Conservation (phyloP, 2,113 vertebrate species). For the Etia nguti region DNA sequence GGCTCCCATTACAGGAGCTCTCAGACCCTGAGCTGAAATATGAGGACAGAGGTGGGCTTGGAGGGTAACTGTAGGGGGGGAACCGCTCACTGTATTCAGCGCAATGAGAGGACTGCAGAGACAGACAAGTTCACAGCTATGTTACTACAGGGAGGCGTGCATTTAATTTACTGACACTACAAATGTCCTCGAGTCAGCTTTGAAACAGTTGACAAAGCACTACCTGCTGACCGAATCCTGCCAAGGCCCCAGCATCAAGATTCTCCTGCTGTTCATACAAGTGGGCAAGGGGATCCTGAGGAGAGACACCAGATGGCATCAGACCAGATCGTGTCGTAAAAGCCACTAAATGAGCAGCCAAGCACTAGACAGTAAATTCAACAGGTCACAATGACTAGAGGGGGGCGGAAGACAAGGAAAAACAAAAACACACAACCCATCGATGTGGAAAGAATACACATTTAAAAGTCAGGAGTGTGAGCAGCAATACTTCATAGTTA, state of each 20-base stretch:
- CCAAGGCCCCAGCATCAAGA: conserved; percentile 50
- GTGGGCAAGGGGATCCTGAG: conserved; percentile 75
- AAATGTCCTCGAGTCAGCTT: neutral
- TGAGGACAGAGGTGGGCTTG: conserved; percentile 77
- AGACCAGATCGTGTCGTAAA: neutral
- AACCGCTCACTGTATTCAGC: conserved; percentile 68
- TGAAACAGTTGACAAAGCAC: neutral
- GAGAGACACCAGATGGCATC: conserved; percentile 4
- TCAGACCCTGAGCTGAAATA: conserved; percentile 79
- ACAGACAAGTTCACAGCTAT: neutral
- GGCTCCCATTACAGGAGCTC: conserved; percentile 58
- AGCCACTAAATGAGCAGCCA: neutral
- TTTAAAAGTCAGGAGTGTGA: neutral
- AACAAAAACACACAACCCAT: neutral
- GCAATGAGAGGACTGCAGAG: conserved; percentile 41
- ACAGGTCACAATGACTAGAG: neutral
- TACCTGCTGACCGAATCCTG: conserved; percentile 78
- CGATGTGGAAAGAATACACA: neutral
- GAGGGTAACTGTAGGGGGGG: conserved; percentile 62
- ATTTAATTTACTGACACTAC: neutral
- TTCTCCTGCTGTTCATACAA: conserved; percentile 77
- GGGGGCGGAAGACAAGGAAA: neutral
- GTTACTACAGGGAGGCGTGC: neutral
- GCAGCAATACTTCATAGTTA: neutral
- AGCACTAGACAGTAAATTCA: neutral